phyloP scores from a whole-genome alignment of 2,113 vertebrate species.

The Colaptes auratus region DNA sequence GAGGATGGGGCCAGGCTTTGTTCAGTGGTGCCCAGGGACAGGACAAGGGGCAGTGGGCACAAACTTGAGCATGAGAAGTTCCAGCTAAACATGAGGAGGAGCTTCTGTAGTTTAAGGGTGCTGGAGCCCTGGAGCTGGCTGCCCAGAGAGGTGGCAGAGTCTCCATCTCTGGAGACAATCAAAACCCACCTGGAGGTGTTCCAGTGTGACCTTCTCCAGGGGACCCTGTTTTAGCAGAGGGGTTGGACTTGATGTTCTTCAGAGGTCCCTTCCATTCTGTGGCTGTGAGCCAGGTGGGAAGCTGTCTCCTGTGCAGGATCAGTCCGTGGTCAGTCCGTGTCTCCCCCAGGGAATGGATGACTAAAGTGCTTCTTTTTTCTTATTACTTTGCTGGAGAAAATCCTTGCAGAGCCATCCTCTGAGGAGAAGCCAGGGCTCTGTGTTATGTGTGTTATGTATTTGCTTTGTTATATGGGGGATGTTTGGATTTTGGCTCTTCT shows the following conservation, averaged over 20 bases:
- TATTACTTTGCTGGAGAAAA: neutral
- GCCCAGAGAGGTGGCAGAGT: too few relatives aligned
- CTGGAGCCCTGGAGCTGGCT: too few relatives aligned
- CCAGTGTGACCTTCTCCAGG: too few relatives aligned
- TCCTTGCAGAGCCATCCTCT: neutral
- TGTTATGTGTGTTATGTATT: neutral
- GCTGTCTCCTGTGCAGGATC: neutral
- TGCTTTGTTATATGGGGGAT: neutral
- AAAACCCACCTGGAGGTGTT: too few relatives aligned
- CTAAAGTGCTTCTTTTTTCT: neutral
- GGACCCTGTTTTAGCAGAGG: too few relatives aligned
- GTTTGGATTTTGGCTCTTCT: neutral
- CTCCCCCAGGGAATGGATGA: fast-evolving
- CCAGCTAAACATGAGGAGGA: too few relatives aligned
- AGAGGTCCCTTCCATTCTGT: fast-evolving
- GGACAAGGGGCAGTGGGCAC: too few relatives aligned
- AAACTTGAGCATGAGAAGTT: too few relatives aligned
- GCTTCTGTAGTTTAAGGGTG: too few relatives aligned
- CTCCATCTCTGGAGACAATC: too few relatives aligned
- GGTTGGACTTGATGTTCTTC: neutral
- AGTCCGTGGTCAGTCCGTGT: fast-evolving
- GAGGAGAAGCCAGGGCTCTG: neutral
- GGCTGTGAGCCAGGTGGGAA: neutral
- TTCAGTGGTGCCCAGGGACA: too few relatives aligned
- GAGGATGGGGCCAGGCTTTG: too few relatives aligned